Conservation (phyloP, 2,113 vertebrate species). For the Stomatorhinus ivindoensis region DNA sequence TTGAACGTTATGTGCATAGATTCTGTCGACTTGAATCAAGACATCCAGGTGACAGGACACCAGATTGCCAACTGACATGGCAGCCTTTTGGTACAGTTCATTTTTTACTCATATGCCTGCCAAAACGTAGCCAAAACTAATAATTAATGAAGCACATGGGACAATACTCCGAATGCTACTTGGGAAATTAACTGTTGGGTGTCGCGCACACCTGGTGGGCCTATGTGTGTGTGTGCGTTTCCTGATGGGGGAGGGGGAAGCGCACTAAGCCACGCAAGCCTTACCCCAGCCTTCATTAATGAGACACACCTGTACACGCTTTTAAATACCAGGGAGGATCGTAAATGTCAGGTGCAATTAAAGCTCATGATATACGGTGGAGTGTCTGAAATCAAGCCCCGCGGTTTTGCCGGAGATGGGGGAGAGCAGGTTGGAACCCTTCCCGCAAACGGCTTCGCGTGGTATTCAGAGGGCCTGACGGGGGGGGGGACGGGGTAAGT, state of each 20-base stretch:
- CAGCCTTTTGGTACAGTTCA: neutral
- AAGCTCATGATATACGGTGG: constrained; percentile 69
- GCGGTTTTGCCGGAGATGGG: constrained; percentile 50
- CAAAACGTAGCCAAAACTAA: neutral
- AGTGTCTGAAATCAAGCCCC: constrained; percentile 66
- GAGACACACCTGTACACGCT: constrained; percentile 70
- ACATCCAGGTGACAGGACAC: neutral
- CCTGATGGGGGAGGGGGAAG: constrained; percentile 35
- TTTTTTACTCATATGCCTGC: neutral
- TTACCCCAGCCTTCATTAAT: constrained; percentile 57
- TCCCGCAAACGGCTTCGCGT: constrained; percentile 13
- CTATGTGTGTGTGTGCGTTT: constrained; percentile 14
- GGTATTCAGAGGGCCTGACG: neutral
- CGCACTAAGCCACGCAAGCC: constrained; percentile 47
- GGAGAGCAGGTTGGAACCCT: constrained; percentile 37
- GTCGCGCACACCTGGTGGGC: neutral
- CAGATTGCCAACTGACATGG: neutral
- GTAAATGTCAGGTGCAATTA: constrained; percentile 77
- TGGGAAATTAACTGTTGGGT: neutral
- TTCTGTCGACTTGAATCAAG: neutral
- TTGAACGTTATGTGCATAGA: neutral
- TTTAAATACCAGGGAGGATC: constrained; percentile 72
- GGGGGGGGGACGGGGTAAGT: constrained; percentile 18
- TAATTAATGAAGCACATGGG: neutral
- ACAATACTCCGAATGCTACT: neutral